Base-by-base conservation (phyloP, 2,888 invertebrate species). In the Harmothoe impar region DNA sequence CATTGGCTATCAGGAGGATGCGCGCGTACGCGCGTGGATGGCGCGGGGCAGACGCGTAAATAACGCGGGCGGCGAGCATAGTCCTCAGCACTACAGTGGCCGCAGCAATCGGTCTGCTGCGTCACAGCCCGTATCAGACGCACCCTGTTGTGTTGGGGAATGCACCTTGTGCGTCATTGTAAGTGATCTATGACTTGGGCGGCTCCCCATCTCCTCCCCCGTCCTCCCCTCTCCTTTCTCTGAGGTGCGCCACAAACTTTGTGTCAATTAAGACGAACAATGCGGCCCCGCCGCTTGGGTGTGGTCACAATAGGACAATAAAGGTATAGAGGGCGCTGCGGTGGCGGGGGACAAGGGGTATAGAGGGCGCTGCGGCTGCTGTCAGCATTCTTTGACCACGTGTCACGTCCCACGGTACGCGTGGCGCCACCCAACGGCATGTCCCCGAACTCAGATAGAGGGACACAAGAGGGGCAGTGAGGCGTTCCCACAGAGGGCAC, bases 251-350 rank as follows among this genome's bases (percentile, higher is more conserved):
- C 86, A 15, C 54, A 86, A 86, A 86, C 29, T 86, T 86, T 86
- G 86, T 54, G 86, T 52, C 86, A 86, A 86, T 86, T 86, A 86
- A 54, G 56, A 29, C 43, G 86, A 86, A 86, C 86, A 86, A 86
- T 86, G 54, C 15, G 23, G 25, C 52, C 15, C 51, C 54, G n/a
- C 86, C n/a, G 54, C 7, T 0, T n/a, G 86, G 86, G 86, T 25
- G 84, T 23, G 54, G 10, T 23, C 84, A 51, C 52, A 84, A 84
- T 51, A 35, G 84, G 84, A 25, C 25, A 43, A 43, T 17, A 31
- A 15, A 12, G 20, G 84, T 23, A 17, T 23, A 35, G 25, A 23
- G 86, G 86, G 29, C 54, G 56, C 12, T 15, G 86, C 7, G 25
- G 86, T 51, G 86, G 25, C 43, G 86, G 29, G 51, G 35, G 43